Percentiles rank a stretch among this genome's conserved stretches.
phyloP scores from a whole-genome alignment of 1,140 invertebrate species.

The Notospermus geniculatus region DNA sequence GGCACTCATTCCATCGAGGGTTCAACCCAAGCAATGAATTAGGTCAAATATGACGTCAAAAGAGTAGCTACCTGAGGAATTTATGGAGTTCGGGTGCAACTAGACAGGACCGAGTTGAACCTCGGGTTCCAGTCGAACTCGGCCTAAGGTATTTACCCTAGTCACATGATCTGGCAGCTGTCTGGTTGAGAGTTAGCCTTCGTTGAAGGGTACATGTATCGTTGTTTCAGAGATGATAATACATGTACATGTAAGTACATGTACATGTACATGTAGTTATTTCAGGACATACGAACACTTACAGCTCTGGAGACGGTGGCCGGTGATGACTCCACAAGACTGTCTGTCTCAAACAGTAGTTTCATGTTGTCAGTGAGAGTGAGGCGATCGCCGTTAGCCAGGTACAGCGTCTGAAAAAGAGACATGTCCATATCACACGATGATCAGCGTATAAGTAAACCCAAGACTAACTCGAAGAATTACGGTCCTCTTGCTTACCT shows the following conservation, averaged over 20 bases:
- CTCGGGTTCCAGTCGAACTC: too few species aligned
- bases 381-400: slow-evolving; percentile 54
- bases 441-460: neutral
- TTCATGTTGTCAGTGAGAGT: slow-evolving; percentile 51
- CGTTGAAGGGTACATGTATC: neutral
- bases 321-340: slow-evolving; percentile 47
- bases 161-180: too few species aligned
- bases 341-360: slow-evolving; percentile 53
- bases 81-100: too few species aligned
- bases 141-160: neutral
- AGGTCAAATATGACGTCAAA: too few species aligned
- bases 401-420: slow-evolving; percentile 42
- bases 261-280: too few species aligned
- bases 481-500: slow-evolving; percentile 30
- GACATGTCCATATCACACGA: neutral
- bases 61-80: too few species aligned
- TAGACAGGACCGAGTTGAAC: too few species aligned
- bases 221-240: neutral
- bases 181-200: too few species aligned
- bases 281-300: slow-evolving; percentile 23
- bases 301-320: slow-evolving; percentile 48
- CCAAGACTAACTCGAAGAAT: neutral
- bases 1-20: too few species aligned
- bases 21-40: too few species aligned
- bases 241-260: neutral